Percentiles rank a stretch among this genome's conserved stretches.
Conservation (phyloP, 2,888 invertebrate species). For the Nemoura dubitans region DNA sequence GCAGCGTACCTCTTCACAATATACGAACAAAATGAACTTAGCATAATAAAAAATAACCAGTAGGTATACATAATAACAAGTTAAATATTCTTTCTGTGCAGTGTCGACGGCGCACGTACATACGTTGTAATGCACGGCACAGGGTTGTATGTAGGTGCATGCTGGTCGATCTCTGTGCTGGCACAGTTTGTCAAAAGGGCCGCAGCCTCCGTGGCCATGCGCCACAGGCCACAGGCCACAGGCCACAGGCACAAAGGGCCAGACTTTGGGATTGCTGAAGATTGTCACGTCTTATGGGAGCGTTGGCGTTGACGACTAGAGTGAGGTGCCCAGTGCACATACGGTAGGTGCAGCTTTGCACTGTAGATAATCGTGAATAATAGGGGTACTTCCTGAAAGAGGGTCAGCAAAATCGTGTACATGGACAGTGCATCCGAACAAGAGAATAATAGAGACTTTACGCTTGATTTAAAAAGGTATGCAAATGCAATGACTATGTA, state of each 20-base stretch:
- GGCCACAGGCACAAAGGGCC: background rate
- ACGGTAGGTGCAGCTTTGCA: background rate
- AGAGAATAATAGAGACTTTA: background rate
- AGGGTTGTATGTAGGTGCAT: background rate
- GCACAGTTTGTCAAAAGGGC: background rate
- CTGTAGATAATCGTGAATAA: background rate
- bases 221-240: no score
- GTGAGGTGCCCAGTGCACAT: background rate
- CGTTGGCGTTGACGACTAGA: background rate
- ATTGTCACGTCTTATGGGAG: background rate
- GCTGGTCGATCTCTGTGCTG: background rate
- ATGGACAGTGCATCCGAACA: background rate
- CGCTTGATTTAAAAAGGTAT: background rate
- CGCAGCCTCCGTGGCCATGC: background rate
- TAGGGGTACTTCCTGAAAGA: background rate
- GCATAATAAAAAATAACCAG: slow-evolving; percentile 24
- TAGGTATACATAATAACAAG: slow-evolving; percentile 12
- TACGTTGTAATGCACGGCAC: background rate
- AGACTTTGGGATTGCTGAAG: background rate
- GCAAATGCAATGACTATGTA: background rate
- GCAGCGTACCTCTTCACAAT: background rate
- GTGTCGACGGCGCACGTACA: background rate
- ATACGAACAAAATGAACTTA: slow-evolving; percentile 14
- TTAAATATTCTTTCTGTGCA: background rate
- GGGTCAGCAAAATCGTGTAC: background rate